A percentile compares a stretch with the other conserved stretches of the same genome.
phyloP scores from a whole-genome alignment of 2,797 vertebrate species.

The Xenops minutus region DNA sequence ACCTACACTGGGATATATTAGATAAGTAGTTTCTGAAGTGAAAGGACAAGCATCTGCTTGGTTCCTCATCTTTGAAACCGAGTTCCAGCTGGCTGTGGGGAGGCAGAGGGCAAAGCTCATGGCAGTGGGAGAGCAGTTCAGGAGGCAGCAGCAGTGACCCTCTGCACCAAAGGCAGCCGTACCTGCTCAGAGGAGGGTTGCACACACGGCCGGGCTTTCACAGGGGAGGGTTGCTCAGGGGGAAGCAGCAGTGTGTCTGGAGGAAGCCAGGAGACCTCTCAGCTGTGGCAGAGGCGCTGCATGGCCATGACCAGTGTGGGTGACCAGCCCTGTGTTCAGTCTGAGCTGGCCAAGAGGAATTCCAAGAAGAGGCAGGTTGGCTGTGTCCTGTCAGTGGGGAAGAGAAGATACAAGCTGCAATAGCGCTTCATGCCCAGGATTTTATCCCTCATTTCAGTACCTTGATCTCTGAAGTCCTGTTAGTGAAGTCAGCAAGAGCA shows the following conservation, averaged over 20 bases:
- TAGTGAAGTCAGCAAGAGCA: neutral
- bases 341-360: neutral
- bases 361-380: neutral
- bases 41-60: no score
- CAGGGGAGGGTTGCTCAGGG: neutral
- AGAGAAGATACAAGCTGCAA: neutral
- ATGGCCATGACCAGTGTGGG: rapidly evolving
- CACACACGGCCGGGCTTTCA: rapidly evolving
- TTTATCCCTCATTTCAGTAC: neutral
- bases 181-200: neutral
- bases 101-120: rapidly evolving
- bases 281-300: neutral
- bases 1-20: neutral
- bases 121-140: neutral
- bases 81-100: neutral
- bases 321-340: neutral
- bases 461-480: neutral
- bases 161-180: rapidly evolving
- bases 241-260: neutral
- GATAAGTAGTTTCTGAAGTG: neutral
- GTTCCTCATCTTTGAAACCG: neutral
- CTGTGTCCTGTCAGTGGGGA: neutral
- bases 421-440: rapidly evolving
- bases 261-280: neutral
- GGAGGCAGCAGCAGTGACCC: neutral